phyloP scores from a whole-genome alignment of 2,797 vertebrate genomes.

The Selene dorsalis region DNA sequence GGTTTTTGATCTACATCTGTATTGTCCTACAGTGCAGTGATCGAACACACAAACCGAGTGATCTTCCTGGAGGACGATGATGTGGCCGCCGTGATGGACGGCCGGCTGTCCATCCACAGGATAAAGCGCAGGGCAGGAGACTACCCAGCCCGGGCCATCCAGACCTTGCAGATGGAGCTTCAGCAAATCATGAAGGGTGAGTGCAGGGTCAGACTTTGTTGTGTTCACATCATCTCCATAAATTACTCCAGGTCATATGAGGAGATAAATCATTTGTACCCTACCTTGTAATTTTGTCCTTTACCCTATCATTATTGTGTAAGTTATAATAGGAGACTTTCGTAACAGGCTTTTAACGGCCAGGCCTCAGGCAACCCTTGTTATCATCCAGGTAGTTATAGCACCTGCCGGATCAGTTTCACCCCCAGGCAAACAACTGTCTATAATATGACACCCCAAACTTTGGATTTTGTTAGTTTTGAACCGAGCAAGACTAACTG shows the following conservation, averaged over 20 bases:
- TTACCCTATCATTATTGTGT: constrained; percentile 47
- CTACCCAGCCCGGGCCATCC: constrained; percentile 93
- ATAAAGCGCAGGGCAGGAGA: constrained; percentile 94
- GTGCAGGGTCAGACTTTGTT: constrained; percentile 2
- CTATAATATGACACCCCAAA: constrained; percentile 6
- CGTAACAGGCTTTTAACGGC: constrained; percentile 11
- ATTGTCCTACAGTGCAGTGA: constrained; percentile 88
- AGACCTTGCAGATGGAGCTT: constrained; percentile 98
- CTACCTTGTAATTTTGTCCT: constrained; percentile 55
- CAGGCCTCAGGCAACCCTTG: constrained; percentile 14
- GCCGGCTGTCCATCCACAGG: constrained; percentile 96
- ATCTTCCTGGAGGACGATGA: constrained; percentile 99
- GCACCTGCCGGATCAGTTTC: constrained; percentile 15
- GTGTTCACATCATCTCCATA: background rate
- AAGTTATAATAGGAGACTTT: constrained; percentile 8
- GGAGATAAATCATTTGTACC: constrained; percentile 23
- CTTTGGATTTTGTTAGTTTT: background rate
- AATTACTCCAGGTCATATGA: constrained; percentile 6
- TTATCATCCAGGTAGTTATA: constrained; percentile 42
- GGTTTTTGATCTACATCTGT: background rate
- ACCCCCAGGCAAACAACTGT: constrained; percentile 5
- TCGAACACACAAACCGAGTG: constrained; percentile 97
- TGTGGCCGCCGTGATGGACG: constrained; percentile 93
- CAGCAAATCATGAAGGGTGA: constrained; percentile 99
- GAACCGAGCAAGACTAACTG: background rate